Base-by-base conservation (phyloP, 2,113 vertebrate species). In the Butorides virescens region DNA sequence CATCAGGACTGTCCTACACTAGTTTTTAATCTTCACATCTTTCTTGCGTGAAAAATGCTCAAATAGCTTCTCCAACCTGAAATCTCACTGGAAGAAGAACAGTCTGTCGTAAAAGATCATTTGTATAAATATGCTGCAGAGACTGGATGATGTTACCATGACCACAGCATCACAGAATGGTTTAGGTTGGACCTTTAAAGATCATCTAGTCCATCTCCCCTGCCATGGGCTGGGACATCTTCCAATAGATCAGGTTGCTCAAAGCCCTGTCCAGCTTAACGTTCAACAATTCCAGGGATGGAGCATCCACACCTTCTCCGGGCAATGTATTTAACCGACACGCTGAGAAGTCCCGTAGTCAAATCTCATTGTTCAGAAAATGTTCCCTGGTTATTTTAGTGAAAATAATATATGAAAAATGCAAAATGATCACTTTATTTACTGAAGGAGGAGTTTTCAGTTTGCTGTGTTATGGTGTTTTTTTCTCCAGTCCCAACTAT, bases 271-370 rank as follows among this genome's bases (percentile, higher is more conserved):
- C 42, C 36, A 26, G 11, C 10, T 3, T 3, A 2, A 13, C 15
- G 56, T 80, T 44, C n/a, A 62, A 21, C n/a, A 39, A 0, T 71
- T 67, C 19, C 0, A 0, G 10, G 10, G 39, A 34, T 37, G 21
- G 21, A 66, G 3, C 23, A 75, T 14, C 15, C 30, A 63, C 13
- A 14, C 7, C 2, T 70, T 74, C 34, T 79, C n/a, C 39, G 17
- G 23, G 30, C 23, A 47, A 12, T n/a, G 4, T 19, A 27, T 74
- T 86, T 77, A 66, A n/a, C 19, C 66, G 25, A 10, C 16, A 4
- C 11, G 9, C 2, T 52, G 52, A 75, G 23, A 86, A 72, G 10
- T 66, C 29, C 6, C 15, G 5, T 34, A 15, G 50, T 81, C 65
- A 87, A 37, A 77, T 47, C 13, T n/a, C 15, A 36, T 29, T 47